Conservation (phyloP, 2,797 vertebrate species). For the Tokudaia tokunoshimensis region DNA sequence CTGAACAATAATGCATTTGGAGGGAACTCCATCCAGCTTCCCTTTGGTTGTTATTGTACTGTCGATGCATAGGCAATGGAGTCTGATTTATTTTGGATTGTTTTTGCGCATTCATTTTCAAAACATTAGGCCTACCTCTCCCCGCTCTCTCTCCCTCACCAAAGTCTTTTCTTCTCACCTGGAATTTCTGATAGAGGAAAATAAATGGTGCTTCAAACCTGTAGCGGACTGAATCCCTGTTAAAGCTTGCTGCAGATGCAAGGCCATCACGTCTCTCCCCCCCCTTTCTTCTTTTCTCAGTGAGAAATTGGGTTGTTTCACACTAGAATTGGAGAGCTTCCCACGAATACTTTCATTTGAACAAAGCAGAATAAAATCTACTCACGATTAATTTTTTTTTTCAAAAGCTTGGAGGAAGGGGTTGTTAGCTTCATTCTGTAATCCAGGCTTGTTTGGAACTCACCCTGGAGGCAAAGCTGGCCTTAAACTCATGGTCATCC, state of each 20-base stretch:
- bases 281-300: not conserved
- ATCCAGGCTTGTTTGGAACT: not conserved
- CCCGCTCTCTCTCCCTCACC: not conserved
- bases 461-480: not conserved
- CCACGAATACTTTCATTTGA: slow-evolving; percentile 3
- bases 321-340: slow-evolving; percentile 26
- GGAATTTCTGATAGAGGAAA: slow-evolving; percentile 66
- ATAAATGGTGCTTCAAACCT: slow-evolving; percentile 33
- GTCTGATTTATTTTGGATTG: slow-evolving; percentile 43
- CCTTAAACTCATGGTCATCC: not conserved
- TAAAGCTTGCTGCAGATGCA: slow-evolving; percentile 15
- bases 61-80: not conserved
- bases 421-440: not conserved
- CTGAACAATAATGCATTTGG: slow-evolving; percentile 52
- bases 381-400: not conserved
- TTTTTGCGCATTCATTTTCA: slow-evolving; percentile 73
- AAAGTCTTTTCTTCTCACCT: slow-evolving; percentile 50
- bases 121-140: slow-evolving; percentile 49
- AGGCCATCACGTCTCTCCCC: not conserved
- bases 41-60: slow-evolving; percentile 66
- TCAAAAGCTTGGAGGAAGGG: not conserved
- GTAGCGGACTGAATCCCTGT: slow-evolving; percentile 9
- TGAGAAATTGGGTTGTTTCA: slow-evolving; percentile 1
- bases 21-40: slow-evolving; percentile 15
- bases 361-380: slow-evolving; percentile 1